Evolutionary conservation across 2,113 vertebrate genomes (phyloP), one percentile per base, ranked within the genome.

Genomic region (Caracal caracal): DNA sequence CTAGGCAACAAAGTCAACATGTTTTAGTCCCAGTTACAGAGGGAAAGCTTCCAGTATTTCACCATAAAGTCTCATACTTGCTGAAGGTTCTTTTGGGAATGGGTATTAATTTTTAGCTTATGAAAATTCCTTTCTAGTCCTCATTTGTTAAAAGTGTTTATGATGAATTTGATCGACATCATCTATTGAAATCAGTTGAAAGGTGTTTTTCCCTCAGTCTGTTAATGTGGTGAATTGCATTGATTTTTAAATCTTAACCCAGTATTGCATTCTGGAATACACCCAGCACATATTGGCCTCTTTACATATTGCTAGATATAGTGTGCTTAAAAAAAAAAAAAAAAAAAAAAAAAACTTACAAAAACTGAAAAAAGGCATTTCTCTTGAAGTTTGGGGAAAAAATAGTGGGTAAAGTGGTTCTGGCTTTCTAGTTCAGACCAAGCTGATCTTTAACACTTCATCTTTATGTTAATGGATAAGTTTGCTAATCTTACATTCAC

Each of bases 211-310:
- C 20, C 9, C 37, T 71, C 89, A 86, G 65, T 85, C 81, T 81
- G 15, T n/a, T 86, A 93, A 78, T 89, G 47, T 81, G 71, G 68
- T 43, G 12, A 82, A 53, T 91, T 85, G 40, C 40, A 49, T 28
- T 92, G n/a, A 43, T 91, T 96, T 95, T 76, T 30, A 96, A 82
- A 86, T 96, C 56, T 53, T 68, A 84, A 88, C 33, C 22, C 28
- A 76, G 28, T 6, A 9, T 93, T 61, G 40, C 37, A 35, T 92
- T 86, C 30, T 66, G n/a, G 61, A 93, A 79, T 79, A 59, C 0
- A 8, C 19, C 37, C 71, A 89, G 26, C 8, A 20, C 16, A 6
- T 40, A 63, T 84, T 51, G 20, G 40, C 26, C 35, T 59, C 90
- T 88, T 85, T 65, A 56, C 40, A 8, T 90, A 70, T 47, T 92